These are phyloP conservation scores for Helicoverpa armigera DNA, from an alignment of 1,140 invertebrate species.

Conservation along the genomic window DNA sequence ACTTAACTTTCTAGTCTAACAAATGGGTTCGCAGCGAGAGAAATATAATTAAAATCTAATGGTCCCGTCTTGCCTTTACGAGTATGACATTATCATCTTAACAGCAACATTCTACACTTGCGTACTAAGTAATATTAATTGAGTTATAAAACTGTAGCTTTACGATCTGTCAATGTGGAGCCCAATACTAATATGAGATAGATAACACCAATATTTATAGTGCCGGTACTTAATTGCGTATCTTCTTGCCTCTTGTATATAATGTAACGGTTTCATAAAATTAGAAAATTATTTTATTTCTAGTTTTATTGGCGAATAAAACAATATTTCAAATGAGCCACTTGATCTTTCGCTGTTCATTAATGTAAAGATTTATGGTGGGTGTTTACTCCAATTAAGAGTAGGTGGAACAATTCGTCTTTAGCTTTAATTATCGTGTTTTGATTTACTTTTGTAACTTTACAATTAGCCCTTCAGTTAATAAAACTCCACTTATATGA, in stretches of 20 bases:
- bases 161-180: conserved; percentile 42
- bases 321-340: conserved; percentile 27
- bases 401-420: neutral
- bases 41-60: conserved; percentile 40
- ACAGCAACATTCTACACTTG: conserved; percentile 33
- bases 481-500: neutral
- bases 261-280: conserved; percentile 40
- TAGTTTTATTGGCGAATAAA: conserved; percentile 37
- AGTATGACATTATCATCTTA: conserved; percentile 37
- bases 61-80: conserved; percentile 30
- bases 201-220: conserved; percentile 45
- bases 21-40: conserved; percentile 11
- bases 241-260: conserved; percentile 13
- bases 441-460: conserved; percentile 4
- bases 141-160: conserved; percentile 34
- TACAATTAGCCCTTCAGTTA: neutral
- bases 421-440: conserved; percentile 14
- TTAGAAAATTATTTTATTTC: conserved; percentile 39
- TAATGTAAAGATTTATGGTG: conserved; percentile 17
- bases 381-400: conserved; percentile 1
- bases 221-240: conserved; percentile 8
- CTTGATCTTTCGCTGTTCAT: conserved; percentile 25
- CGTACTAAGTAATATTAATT: conserved; percentile 48
- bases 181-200: conserved; percentile 38
- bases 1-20: conserved; percentile 37